Conservation (phyloP, 30 jellyfish, hydroid and myxozoan genomes). For the Thelohanellus kitauei region DNA sequence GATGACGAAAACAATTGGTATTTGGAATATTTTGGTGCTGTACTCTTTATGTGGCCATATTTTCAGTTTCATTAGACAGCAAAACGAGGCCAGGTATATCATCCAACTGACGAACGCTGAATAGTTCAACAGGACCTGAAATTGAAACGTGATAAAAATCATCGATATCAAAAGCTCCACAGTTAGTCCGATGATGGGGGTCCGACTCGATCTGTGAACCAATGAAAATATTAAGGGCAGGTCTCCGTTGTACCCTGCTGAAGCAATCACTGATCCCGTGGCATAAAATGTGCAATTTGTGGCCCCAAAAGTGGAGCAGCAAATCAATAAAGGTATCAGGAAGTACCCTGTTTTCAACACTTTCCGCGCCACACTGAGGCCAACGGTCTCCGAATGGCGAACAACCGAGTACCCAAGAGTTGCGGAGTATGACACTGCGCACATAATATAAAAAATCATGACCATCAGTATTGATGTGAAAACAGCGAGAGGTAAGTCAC, state of each 20-base stretch:
- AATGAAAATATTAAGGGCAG: background rate
- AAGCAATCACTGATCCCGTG: background rate
- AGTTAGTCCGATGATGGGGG: background rate
- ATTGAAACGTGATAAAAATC: background rate
- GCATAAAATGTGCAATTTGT: background rate
- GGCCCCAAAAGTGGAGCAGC: conserved; percentile 1
- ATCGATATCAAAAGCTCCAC: background rate
- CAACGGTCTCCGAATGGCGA: background rate
- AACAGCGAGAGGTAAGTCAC: background rate
- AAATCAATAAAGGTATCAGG: background rate
- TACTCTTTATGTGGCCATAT: no score
- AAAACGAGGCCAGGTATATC: no score
- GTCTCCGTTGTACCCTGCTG: background rate
- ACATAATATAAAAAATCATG: no score
- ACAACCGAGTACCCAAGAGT: background rate
- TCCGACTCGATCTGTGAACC: background rate
- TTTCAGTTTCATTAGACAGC: no score
- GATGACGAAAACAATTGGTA: no score
- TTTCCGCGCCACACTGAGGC: background rate
- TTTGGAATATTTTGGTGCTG: no score
- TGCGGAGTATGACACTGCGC: background rate
- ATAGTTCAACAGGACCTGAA: background rate
- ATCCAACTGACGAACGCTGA: background rate
- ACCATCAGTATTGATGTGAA: background rate
- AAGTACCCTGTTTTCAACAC: background rate